Conservation (phyloP, 2,113 vertebrate genomes). For the Rhinogobius similis region DNA sequence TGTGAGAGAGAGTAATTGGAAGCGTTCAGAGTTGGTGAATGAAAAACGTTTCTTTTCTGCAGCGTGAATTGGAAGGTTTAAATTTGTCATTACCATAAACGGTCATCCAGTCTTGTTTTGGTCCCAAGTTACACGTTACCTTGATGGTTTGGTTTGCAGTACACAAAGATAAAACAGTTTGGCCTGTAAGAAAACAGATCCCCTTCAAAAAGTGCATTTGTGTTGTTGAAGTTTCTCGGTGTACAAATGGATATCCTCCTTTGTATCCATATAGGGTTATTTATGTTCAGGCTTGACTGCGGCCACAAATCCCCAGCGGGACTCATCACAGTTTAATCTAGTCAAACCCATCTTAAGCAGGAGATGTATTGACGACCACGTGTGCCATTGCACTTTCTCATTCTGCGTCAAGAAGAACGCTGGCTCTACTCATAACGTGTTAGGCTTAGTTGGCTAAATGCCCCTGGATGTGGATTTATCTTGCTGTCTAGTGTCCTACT, state of each 20-base stretch:
- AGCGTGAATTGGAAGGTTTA: too few relatives aligned
- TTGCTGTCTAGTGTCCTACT: background rate
- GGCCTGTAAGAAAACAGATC: background rate
- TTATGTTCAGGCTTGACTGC: slow-evolving; percentile 23
- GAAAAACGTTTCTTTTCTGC: too few relatives aligned
- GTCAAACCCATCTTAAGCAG: slow-evolving; percentile 28
- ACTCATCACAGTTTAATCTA: slow-evolving; percentile 33
- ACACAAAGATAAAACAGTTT: background rate
- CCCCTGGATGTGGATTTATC: background rate
- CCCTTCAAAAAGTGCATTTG: background rate
- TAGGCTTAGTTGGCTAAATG: background rate
- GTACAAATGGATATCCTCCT: background rate
- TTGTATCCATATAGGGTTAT: slow-evolving; percentile 18
- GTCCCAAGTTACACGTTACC: background rate
- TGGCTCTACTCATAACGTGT: background rate
- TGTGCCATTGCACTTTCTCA: slow-evolving; percentile 5
- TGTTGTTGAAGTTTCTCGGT: background rate
- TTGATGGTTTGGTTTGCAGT: background rate
- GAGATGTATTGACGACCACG: slow-evolving; percentile 9
- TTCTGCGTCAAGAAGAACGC: background rate
- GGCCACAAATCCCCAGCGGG: slow-evolving; percentile 22
- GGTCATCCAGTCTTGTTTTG: too few relatives aligned
- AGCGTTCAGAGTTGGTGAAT: too few relatives aligned
- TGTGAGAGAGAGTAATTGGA: too few relatives aligned
- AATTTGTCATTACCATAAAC: background rate